phyloP scores from a whole-genome alignment of 1,140 invertebrate genomes.

The Aleiodes sp. region DNA sequence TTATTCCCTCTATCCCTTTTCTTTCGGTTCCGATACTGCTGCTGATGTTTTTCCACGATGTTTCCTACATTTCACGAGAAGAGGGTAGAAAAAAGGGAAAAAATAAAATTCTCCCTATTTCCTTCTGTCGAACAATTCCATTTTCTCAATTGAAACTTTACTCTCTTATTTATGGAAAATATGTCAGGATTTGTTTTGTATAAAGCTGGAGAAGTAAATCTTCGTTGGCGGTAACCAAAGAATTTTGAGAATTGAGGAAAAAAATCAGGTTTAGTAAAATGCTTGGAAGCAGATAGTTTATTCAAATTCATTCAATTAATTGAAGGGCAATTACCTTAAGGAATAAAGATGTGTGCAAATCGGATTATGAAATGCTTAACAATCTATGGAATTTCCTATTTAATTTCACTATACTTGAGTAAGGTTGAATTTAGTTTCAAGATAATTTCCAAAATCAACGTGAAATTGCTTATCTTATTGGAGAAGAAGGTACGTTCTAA shows the following conservation, averaged over 20 bases:
- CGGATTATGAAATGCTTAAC: no score
- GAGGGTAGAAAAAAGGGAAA: background rate
- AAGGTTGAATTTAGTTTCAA: no score
- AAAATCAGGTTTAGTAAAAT: background rate
- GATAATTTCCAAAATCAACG: no score
- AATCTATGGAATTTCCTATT: no score
- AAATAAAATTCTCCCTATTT: background rate
- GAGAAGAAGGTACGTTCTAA: no score
- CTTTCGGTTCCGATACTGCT: background rate
- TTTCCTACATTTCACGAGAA: background rate
- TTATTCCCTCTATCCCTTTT: constrained; percentile 14
- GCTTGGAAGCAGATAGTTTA: background rate
- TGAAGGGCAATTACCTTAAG: no score
- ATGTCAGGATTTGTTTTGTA: background rate
- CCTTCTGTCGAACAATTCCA: constrained; percentile 6
- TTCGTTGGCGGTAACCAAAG: no score
- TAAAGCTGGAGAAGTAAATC: background rate
- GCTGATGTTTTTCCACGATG: background rate
- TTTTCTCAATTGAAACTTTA: constrained; percentile 8
- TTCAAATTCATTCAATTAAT: no score
- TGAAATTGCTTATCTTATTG: no score
- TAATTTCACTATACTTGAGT: no score
- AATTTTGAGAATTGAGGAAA: no score
- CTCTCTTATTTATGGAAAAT: constrained; percentile 9
- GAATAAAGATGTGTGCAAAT: no score